Evolutionary conservation across 2,888 invertebrate genomes (phyloP).

Genomic region (Leptogaster cylindrica): DNA sequence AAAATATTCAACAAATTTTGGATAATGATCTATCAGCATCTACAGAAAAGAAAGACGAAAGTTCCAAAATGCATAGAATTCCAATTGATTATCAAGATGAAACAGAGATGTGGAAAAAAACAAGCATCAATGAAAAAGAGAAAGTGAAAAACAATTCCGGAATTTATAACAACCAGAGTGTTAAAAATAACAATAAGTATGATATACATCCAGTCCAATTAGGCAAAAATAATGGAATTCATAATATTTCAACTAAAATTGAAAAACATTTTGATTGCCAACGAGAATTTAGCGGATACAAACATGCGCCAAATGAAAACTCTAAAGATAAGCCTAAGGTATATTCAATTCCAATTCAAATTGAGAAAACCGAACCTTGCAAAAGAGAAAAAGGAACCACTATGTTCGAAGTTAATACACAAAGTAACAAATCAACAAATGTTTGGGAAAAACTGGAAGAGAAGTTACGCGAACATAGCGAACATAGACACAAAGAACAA

Average conservation of each 20-base stretch:
- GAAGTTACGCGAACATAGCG: no score
- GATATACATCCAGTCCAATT: no score
- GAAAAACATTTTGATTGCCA: not conserved
- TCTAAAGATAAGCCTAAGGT: not conserved
- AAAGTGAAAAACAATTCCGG: slow-evolving; percentile 4
- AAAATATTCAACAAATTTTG: slow-evolving; percentile 58
- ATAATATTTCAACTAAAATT: not conserved
- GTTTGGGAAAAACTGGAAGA: slow-evolving; percentile 1
- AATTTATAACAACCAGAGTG: no score
- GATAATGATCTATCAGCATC: slow-evolving; percentile 54
- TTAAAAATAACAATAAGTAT: no score
- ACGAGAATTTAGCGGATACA: not conserved
- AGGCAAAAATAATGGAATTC: no score
- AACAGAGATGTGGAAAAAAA: slow-evolving; percentile 25
- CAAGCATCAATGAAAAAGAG: not conserved
- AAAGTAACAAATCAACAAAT: not conserved
- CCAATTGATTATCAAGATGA: slow-evolving; percentile 32
- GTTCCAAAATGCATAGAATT: not conserved
- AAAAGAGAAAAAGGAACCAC: slow-evolving; percentile 2
- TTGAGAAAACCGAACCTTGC: slow-evolving; percentile 5
- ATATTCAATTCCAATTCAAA: slow-evolving; percentile 19
- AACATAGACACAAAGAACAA: no score
- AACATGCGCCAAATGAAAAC: no score
- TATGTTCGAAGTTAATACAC: not conserved
- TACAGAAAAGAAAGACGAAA: not conserved